These are phyloP conservation scores for Propsilocerus akamusi DNA, from an alignment of 1,140 invertebrate genomes.

Conservation along the genomic window DNA sequence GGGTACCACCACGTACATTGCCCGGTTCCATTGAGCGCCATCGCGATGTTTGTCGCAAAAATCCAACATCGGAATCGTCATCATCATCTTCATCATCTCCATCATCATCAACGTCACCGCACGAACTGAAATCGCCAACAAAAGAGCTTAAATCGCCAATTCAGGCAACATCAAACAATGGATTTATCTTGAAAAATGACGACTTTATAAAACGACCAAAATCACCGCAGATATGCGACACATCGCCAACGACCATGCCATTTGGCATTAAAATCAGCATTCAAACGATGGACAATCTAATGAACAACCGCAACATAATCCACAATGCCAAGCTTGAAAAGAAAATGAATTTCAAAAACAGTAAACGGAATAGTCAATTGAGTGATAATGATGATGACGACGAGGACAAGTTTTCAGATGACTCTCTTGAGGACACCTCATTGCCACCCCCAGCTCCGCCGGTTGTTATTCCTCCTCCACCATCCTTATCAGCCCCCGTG, in stretches of 20 bases:
- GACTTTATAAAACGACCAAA: background rate
- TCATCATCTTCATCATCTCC: conserved; percentile 14
- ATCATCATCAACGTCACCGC: conserved; percentile 11
- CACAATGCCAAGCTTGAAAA: conserved; percentile 15
- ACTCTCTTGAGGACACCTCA: conserved; percentile 54
- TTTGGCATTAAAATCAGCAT: background rate
- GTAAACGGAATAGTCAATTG: conserved; percentile 5
- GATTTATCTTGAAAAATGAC: background rate
- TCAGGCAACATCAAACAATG: background rate
- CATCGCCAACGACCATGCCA: background rate
- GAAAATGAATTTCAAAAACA: conserved; percentile 19
- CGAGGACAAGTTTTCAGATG: conserved; percentile 59
- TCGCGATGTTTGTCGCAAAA: conserved; percentile 45
- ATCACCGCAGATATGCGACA: background rate
- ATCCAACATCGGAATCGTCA: conserved; percentile 11
- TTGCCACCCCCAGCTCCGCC: conserved; percentile 29
- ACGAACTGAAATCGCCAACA: background rate
- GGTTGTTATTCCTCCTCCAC: conserved; percentile 31
- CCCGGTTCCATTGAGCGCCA: conserved; percentile 50
- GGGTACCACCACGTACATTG: conserved; percentile 44
- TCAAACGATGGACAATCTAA: conserved; percentile 20
- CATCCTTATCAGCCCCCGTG: conserved; percentile 28
- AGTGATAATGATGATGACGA: conserved; percentile 28
- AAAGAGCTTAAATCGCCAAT: conserved; percentile 5
- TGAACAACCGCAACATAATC: conserved; percentile 10